phyloP scores from a whole-genome alignment of 2,888 invertebrate genomes.

The Tachina lurida region DNA sequence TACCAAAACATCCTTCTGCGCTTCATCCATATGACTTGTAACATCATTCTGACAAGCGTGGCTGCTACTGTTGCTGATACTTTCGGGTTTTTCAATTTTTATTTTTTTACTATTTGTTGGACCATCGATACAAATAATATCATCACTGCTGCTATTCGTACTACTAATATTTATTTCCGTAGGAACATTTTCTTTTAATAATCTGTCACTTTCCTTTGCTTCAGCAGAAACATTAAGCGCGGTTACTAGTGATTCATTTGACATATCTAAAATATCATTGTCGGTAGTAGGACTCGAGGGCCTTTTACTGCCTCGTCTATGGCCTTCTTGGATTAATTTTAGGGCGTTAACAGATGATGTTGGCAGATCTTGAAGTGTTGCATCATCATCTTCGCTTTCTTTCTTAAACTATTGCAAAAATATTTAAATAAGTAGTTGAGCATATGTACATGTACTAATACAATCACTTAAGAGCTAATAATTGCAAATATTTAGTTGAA shows the following conservation, averaged over 20 bases:
- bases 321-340: slow-evolving; percentile 72
- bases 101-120: slow-evolving; percentile 75
- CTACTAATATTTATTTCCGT: slow-evolving; percentile 62
- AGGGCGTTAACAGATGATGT: slow-evolving; percentile 69
- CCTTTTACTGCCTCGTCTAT: slow-evolving; percentile 77
- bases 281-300: slow-evolving; percentile 75
- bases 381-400: slow-evolving; percentile 62
- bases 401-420: slow-evolving; percentile 44
- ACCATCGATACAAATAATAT: slow-evolving; percentile 67
- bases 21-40: slow-evolving; percentile 26
- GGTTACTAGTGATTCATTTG: slow-evolving; percentile 58
- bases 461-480: too few species aligned
- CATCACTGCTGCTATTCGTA: slow-evolving; percentile 53
- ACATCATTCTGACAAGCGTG: slow-evolving; percentile 51
- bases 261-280: slow-evolving; percentile 65
- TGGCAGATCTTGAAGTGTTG: slow-evolving; percentile 61
- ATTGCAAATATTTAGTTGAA: too few species aligned
- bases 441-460: neutral
- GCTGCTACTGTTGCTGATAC: slow-evolving; percentile 25
- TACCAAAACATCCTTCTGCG: neutral
- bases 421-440: slow-evolving; percentile 1
- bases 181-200: slow-evolving; percentile 65
- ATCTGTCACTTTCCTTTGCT: slow-evolving; percentile 33
- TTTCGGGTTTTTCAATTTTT: slow-evolving; percentile 73
- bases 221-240: slow-evolving; percentile 13